Base-by-base conservation (phyloP, 2,888 invertebrate genomes). In the Shargacucullia verbasci region DNA sequence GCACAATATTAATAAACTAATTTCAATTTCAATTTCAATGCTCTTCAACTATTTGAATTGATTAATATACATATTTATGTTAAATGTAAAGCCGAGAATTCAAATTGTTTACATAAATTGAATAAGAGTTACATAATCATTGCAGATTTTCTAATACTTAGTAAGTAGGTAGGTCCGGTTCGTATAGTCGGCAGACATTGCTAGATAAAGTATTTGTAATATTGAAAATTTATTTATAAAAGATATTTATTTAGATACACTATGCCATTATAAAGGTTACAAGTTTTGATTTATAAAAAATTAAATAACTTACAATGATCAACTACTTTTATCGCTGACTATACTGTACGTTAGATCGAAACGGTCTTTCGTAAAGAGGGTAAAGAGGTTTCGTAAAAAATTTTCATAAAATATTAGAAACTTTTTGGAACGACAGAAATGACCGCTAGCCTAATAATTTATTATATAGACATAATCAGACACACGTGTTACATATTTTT, bases 21-120 rank as follows among this genome's bases (percentile, higher is more conserved):
- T 3, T 2, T 20, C 4, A 20, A 67, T 39, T 44, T n/a, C n/a
- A 52, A 53, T 45, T 40, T 33, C 5, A 41, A 20, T n/a, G 20
- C n/a, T 20, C 29, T 27, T 47, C 46, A 35, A 45, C 44, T 37
- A 29, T 44, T 33, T 20, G n/a, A 31, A 31, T 29, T 13, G 14
- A 27, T 13, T 13, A 43, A 29, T 4, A 27, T 27, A 29, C n/a
- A 31, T 43, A 15, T 33, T 34, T 33, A 45, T 9, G 4, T 46
- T 15, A 29, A 59, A 27, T 12, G 9, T 14, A 37, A 58, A 31
- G 14, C 29, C 29, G 34, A 35, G 9, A 57, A 40, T 62, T 35
- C 9, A 48, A 45, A 45, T 27, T 9, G 2, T 45, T 58, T 8
- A 15, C 12, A 44, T 33, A n/a, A 33, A 37, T 43, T 7, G 13